Percentiles rank a stretch among this genome's conserved stretches.
These are phyloP conservation scores for Otis tarda DNA, from an alignment of 2,113 vertebrate species.

Conservation along the genomic window DNA sequence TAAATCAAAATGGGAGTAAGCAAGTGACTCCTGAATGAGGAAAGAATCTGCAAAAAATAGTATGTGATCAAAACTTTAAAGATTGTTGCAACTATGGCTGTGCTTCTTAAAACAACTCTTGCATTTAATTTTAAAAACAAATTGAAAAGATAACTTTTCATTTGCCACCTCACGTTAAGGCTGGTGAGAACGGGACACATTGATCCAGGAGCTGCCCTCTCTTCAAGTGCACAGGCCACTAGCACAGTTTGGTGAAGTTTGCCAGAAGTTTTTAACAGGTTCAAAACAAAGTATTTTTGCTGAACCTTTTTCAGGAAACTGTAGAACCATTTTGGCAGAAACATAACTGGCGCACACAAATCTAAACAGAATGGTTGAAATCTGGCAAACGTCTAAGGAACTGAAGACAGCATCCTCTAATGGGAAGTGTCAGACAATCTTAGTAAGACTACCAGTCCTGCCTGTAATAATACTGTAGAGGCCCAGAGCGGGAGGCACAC, in stretches of 20 bases:
- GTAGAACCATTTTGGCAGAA: constrained; percentile 39
- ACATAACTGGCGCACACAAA: neutral
- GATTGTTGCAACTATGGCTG: neutral
- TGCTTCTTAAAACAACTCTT: neutral
- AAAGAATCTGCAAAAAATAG: neutral
- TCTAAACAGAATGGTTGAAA: constrained; percentile 52
- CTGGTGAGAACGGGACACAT: too few species aligned
- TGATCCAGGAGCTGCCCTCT: neutral
- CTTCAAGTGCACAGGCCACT: neutral
- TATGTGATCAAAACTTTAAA: neutral
- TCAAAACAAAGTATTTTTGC: constrained; percentile 44
- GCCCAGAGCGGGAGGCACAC: neutral
- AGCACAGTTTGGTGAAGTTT: neutral
- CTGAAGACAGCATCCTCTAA: constrained; percentile 23
- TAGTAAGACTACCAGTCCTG: constrained; percentile 19
- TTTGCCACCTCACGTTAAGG: neutral
- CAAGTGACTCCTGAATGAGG: neutral
- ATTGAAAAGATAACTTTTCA: neutral
- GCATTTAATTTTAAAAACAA: neutral
- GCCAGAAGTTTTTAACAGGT: constrained; percentile 17
- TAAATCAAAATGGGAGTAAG: neutral
- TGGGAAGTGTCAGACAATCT: constrained; percentile 39
- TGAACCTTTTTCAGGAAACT: constrained; percentile 12
- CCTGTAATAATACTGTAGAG: constrained; percentile 36
- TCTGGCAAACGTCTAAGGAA: constrained; percentile 13